These are phyloP conservation scores for Acanthopleura granulata DNA, from an alignment of 2,888 invertebrate species.

Conservation along the genomic window DNA sequence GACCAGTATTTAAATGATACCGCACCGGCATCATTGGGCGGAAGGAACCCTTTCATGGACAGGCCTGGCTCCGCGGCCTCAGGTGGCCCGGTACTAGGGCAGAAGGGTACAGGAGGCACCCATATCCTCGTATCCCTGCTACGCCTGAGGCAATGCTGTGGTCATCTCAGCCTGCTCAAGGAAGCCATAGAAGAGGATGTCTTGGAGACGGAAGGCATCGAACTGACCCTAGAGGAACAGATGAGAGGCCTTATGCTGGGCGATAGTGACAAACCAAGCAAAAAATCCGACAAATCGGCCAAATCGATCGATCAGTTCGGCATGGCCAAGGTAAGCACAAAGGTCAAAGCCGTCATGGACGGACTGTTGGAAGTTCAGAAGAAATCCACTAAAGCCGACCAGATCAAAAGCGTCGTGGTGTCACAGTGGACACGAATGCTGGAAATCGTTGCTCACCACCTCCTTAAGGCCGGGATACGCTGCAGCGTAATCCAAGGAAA, in stretches of 20 bases:
- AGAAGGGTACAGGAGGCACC: slow-evolving; percentile 35
- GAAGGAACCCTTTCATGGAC: slow-evolving; percentile 29
- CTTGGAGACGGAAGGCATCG: slow-evolving; percentile 62
- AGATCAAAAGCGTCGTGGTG: slow-evolving; percentile 76
- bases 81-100: neutral
- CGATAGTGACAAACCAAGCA: slow-evolving; percentile 70
- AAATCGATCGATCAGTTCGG: slow-evolving; percentile 70
- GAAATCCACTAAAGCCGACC: slow-evolving; percentile 24
- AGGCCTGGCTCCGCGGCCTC: slow-evolving; percentile 22
- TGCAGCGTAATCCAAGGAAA: slow-evolving; percentile 82
- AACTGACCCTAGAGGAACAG: slow-evolving; percentile 61
- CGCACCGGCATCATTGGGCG: neutral
- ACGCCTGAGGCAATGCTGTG: slow-evolving; percentile 88
- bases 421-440: slow-evolving; percentile 94
- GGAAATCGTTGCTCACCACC: slow-evolving; percentile 78
- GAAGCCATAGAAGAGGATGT: slow-evolving; percentile 68
- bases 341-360: slow-evolving; percentile 51
- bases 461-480: slow-evolving; percentile 73
- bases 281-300: slow-evolving; percentile 55
- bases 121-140: slow-evolving; percentile 81
- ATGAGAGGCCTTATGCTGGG: slow-evolving; percentile 69
- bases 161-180: slow-evolving; percentile 87
- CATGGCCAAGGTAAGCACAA: slow-evolving; percentile 48
- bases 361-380: slow-evolving; percentile 42
- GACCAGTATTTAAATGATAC: neutral